Evolutionary conservation across 2,888 invertebrate genomes (phyloP).

Genomic region (Erebia palarica): DNA sequence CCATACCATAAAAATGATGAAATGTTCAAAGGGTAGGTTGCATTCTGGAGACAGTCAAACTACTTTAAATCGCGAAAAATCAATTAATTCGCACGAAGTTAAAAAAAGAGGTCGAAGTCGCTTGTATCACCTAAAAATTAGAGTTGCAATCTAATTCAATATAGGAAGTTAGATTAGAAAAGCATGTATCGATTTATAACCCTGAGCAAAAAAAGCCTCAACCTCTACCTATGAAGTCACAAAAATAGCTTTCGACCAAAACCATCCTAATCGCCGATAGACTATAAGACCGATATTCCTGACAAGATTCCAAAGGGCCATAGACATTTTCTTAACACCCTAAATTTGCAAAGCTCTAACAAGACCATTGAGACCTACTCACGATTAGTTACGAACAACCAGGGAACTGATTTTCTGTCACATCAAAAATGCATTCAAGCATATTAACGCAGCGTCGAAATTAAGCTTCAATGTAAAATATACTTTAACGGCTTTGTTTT

Average conservation of each 20-base stretch:
- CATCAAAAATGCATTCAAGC: background rate
- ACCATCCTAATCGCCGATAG: constrained; percentile 26
- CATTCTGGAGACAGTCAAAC: no score
- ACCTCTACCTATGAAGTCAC: constrained; percentile 55
- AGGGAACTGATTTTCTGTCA: background rate
- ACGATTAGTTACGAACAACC: background rate
- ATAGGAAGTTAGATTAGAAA: background rate
- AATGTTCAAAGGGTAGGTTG: no score
- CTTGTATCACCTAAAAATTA: no score
- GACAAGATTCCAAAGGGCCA: constrained; percentile 3
- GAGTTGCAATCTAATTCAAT: background rate
- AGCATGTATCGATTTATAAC: background rate
- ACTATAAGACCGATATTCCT: constrained; percentile 22
- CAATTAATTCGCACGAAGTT: no score
- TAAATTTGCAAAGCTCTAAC: background rate
- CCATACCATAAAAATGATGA: no score
- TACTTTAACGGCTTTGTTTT: no score
- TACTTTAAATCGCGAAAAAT: no score
- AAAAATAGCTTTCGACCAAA: constrained; percentile 23
- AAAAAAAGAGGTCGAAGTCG: no score
- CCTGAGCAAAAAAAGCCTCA: constrained; percentile 39
- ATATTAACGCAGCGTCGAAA: no score
- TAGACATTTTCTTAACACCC: background rate
- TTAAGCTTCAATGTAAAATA: no score
- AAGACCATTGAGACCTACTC: background rate